Evolutionary conservation across 2,797 vertebrate genomes (phyloP).

Genomic region (Paedocypris micromegethes): DNA sequence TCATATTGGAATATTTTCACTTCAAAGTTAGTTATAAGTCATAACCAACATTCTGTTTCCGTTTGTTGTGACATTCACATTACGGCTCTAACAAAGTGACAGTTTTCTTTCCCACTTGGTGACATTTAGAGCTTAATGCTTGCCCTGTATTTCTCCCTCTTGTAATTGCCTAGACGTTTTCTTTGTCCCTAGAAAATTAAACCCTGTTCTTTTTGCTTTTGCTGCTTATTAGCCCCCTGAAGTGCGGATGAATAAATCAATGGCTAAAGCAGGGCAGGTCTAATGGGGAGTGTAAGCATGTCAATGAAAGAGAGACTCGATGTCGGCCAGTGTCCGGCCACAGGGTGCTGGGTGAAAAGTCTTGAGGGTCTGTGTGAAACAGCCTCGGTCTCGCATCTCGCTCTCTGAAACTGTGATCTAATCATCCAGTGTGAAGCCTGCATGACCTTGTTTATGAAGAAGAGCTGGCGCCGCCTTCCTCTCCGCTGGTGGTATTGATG

Average conservation of each 20-base stretch:
- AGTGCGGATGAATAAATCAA: conserved; percentile 51
- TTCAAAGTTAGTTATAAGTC: neutral
- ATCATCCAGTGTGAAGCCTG: conserved; percentile 21
- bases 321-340: conserved; percentile 21
- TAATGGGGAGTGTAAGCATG: conserved; percentile 45
- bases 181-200: conserved; percentile 46
- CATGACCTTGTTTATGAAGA: conserved; percentile 41
- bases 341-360: conserved; percentile 11
- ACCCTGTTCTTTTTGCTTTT: conserved; percentile 43
- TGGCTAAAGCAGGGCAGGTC: conserved; percentile 41
- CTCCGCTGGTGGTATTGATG: conserved; percentile 7
- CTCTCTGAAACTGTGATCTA: conserved; percentile 34
- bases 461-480: conserved; percentile 16
- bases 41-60: conserved; percentile 14
- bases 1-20: conserved; percentile 21
- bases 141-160: conserved; percentile 20
- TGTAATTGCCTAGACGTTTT: conserved; percentile 41
- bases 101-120: conserved; percentile 13
- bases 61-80: conserved; percentile 24
- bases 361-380: conserved; percentile 30
- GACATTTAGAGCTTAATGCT: conserved; percentile 31
- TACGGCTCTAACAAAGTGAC: conserved; percentile 45
- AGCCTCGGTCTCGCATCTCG: conserved; percentile 10
- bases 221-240: conserved; percentile 49
- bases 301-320: conserved; percentile 24